Evolutionary conservation across 2,113 vertebrate genomes (phyloP).

Genomic region (Nibea coibor): DNA sequence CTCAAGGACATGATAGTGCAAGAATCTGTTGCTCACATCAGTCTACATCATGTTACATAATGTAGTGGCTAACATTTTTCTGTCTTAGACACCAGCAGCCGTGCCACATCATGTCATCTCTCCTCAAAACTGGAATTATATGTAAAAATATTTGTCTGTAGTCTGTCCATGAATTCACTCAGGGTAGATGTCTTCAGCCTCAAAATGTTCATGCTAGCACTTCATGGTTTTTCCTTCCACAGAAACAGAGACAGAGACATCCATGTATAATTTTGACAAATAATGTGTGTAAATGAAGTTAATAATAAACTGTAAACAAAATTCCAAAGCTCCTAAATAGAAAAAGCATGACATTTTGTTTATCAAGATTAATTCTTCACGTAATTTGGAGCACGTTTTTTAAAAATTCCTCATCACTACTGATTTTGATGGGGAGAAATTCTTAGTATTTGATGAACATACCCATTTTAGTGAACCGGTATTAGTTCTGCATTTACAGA

Average conservation of each 20-base stretch:
- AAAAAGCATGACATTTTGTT: neutral
- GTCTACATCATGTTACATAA: slow-evolving; percentile 18
- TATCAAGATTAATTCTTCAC: neutral
- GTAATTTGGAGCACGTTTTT: neutral
- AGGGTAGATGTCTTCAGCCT: neutral
- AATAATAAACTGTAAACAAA: neutral
- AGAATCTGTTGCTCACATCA: slow-evolving; percentile 20
- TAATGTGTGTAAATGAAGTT: neutral
- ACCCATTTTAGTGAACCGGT: neutral
- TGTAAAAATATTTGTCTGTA: neutral
- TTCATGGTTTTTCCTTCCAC: neutral
- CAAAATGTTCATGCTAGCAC: neutral
- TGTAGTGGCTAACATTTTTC: neutral
- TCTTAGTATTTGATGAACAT: neutral
- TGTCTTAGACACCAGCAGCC: slow-evolving; percentile 1
- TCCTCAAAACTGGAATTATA: neutral
- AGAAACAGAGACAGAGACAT: neutral
- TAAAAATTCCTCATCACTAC: neutral
- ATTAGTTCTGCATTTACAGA: neutral
- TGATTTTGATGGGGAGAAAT: neutral
- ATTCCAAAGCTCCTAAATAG: no score
- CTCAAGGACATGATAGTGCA: slow-evolving; percentile 43
- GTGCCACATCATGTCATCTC: neutral
- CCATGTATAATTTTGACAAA: neutral
- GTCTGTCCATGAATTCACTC: neutral